These are phyloP conservation scores for Perca flavescens DNA, from an alignment of 2,113 vertebrate species.

Conservation along the genomic window DNA sequence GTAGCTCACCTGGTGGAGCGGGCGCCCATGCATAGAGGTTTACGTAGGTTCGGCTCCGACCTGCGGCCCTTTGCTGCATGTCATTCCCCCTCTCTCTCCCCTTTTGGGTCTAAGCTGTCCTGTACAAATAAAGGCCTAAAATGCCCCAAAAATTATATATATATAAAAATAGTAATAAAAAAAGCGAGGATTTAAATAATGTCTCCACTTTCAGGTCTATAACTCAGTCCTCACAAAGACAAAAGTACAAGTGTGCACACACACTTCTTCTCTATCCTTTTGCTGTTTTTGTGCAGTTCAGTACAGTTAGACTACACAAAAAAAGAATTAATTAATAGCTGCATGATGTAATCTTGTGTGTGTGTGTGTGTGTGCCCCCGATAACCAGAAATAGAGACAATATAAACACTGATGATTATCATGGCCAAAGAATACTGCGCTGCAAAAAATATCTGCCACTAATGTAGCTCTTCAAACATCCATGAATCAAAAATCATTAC, in stretches of 20 bases:
- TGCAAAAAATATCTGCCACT: constrained; percentile 15
- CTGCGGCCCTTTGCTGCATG: no score
- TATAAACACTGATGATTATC: constrained; percentile 55
- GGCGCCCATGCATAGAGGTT: no score
- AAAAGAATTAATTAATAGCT: constrained; percentile 21
- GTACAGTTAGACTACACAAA: background rate
- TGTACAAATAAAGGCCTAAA: no score
- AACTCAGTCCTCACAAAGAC: background rate
- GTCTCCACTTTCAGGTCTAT: background rate
- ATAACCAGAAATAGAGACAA: constrained; percentile 56
- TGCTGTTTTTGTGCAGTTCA: background rate
- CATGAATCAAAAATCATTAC: background rate
- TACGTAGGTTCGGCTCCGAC: no score
- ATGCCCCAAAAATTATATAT: no score
- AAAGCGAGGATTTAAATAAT: background rate
- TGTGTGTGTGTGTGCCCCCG: constrained; percentile 10
- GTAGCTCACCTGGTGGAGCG: no score
- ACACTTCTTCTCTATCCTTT: background rate
- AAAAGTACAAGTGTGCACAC: background rate
- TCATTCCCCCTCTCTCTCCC: no score
- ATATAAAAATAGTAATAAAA: no score
- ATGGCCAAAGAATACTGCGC: background rate
- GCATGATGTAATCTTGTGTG: constrained; percentile 27
- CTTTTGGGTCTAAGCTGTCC: no score
- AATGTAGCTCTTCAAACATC: background rate